These are phyloP conservation scores for Littorina saxatilis DNA, from an alignment of 1,140 invertebrate species.

Conservation along the genomic window DNA sequence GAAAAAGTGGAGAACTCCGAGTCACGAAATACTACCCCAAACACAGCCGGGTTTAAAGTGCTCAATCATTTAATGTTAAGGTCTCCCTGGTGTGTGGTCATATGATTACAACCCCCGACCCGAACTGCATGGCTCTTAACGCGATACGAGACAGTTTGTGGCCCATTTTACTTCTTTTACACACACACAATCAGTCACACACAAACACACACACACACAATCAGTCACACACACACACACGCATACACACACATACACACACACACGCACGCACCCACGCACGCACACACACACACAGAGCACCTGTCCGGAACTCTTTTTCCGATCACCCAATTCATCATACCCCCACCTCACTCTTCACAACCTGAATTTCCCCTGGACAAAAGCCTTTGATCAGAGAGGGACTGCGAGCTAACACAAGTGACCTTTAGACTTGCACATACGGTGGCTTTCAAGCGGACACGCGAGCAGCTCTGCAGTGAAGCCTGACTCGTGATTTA, in stretches of 20 bases:
- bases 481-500: too few species aligned
- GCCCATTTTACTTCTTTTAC: too few species aligned
- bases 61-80: too few species aligned
- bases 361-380: too few species aligned
- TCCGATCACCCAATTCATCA: background rate
- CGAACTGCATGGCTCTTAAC: too few species aligned
- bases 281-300: constrained; percentile 2
- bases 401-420: background rate
- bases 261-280: constrained; percentile 12
- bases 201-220: background rate
- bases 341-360: background rate
- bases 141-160: too few species aligned
- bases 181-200: background rate
- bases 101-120: too few species aligned
- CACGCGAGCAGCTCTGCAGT: background rate
- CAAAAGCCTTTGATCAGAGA: too few species aligned
- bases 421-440: background rate
- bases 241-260: constrained; percentile 20
- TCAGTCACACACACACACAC: constrained; percentile 17
- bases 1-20: too few species aligned
- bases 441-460: background rate
- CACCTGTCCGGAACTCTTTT: background rate
- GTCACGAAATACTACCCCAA: too few species aligned
- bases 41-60: too few species aligned
- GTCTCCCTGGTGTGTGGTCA: too few species aligned